Evolutionary conservation across 2,888 invertebrate genomes (phyloP), one percentile per base, ranked within the genome.

Genomic region (Aethes cnicana): DNA sequence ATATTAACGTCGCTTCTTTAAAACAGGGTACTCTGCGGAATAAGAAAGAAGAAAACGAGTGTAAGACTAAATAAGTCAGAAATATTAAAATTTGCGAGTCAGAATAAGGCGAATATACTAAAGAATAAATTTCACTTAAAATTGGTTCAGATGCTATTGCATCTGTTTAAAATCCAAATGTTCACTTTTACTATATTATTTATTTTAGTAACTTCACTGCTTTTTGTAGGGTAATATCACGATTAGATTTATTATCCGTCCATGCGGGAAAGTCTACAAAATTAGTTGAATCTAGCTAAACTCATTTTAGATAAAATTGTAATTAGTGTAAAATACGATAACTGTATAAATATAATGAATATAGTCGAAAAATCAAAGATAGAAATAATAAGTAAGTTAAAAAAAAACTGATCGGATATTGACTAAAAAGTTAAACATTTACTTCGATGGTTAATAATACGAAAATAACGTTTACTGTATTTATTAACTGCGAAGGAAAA

Each of bases 231-330:
- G 41, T 63, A 57, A 61, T 61, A 63, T 63, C 68, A 73, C 67
- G 64, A 65, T 70, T 80, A 81, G 73, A 72, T 69, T 72, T 78
- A 71, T 75, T 73, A 72, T 84, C 83, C 86, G 85, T 86, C 85
- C 85, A 85, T 71, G 74, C 84, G 84, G 85, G 79, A 76, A 74
- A 72, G 63, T 73, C 68, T 74, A 63, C 70, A 70, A 67, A 67
- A 66, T 66, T 74, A 72, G 69, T 74, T 74, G 66, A 69, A 65
- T 75, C 74, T 72, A 64, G 60, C 65, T 61, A 65, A 67, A 64
- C 66, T 66, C 68, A 62, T 75, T 73, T 66, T 77, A 77, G 71
- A 74, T 68, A 47, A 47, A 74, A 74, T 68, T 71, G 65, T 77
- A 75, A 74, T 63, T 69, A 68, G 63, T 68, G 61, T 61, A 61